Evolutionary conservation across 1,140 invertebrate species (phyloP).

Genomic region (Nephila pilipes): DNA sequence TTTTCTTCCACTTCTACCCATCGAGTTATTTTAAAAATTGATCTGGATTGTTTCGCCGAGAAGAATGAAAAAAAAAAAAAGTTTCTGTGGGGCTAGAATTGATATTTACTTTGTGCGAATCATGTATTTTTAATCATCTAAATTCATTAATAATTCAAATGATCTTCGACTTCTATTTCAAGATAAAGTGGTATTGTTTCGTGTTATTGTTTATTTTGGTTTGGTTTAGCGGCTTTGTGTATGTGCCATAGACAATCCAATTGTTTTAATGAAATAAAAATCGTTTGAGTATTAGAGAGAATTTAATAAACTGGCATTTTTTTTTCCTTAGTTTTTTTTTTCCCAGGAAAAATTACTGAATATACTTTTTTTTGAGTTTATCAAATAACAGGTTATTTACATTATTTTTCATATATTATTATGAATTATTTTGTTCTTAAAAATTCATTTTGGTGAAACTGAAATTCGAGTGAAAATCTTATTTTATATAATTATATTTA

Average conservation of each 20-base stretch:
- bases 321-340: too few relatives aligned
- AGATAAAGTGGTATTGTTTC: neutral
- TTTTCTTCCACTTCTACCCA: conserved; percentile 24
- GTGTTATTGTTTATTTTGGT: neutral
- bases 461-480: too few relatives aligned
- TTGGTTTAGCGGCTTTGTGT: neutral
- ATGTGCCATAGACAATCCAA: too few relatives aligned
- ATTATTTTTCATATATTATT: too few relatives aligned
- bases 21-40: conserved; percentile 57
- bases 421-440: too few relatives aligned
- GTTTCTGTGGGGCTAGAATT: neutral
- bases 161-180: neutral
- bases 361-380: too few relatives aligned
- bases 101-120: neutral
- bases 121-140: conserved; percentile 14
- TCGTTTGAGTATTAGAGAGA: neutral
- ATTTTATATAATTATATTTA: too few relatives aligned
- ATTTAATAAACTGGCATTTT: too few relatives aligned
- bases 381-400: too few relatives aligned
- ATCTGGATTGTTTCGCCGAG: conserved; percentile 38
- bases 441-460: too few relatives aligned
- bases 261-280: neutral
- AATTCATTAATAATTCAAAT: conserved; percentile 21
- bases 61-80: neutral
- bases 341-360: too few relatives aligned